Conservation (phyloP, 2,113 vertebrate species). For the Callithrix jacchus region DNA sequence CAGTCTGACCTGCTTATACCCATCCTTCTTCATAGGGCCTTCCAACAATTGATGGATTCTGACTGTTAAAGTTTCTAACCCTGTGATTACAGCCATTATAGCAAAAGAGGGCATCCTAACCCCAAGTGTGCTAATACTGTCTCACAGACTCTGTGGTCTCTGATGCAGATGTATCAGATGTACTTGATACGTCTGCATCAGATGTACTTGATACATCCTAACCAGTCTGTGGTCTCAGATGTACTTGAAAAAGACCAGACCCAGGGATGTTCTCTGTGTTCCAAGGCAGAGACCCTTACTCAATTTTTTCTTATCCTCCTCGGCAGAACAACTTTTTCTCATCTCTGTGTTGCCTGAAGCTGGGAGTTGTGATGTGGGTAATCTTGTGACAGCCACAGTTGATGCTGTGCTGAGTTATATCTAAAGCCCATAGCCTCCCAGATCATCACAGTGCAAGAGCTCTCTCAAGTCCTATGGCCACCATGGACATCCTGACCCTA, state of each 20-base stretch:
- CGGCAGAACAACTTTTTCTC: neutral
- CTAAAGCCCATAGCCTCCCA: neutral
- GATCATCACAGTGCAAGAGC: neutral
- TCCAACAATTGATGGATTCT: neutral
- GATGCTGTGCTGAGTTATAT: neutral
- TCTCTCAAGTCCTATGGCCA: neutral
- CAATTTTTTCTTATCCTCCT: neutral
- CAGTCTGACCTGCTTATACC: neutral
- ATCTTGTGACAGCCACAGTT: neutral
- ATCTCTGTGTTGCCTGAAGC: neutral
- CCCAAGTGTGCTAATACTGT: neutral
- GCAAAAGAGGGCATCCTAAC: neutral
- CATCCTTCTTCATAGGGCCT: neutral
- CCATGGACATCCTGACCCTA: neutral
- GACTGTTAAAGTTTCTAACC: neutral
- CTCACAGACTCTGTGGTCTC: neutral
- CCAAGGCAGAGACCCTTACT: neutral
- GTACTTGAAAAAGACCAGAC: neutral
- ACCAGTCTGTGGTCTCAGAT: neutral
- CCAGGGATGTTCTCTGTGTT: neutral
- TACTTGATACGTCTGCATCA: too few relatives aligned
- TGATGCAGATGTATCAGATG: neutral
- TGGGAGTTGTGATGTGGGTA: neutral
- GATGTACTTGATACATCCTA: too few relatives aligned
- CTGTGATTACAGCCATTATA: neutral